Conservation (phyloP, 2,797 vertebrate genomes). For the Xiphophorus birchmanni region DNA sequence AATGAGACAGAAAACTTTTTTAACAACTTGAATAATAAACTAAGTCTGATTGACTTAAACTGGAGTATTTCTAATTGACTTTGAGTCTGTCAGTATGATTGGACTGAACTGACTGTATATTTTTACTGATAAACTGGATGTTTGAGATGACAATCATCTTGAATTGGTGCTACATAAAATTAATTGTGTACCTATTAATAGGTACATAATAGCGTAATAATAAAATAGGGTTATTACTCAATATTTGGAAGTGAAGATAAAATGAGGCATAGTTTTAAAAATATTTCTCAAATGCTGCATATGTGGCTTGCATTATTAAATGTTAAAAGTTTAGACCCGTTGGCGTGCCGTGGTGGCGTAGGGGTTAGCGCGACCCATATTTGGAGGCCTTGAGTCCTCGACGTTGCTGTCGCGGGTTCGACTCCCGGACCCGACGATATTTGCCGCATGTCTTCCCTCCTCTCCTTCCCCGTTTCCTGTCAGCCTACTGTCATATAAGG, state of each 20-base stretch:
- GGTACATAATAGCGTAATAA: background rate
- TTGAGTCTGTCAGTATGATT: background rate
- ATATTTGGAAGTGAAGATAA: background rate
- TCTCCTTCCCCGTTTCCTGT: too few species aligned
- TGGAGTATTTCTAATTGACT: background rate
- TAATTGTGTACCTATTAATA: background rate
- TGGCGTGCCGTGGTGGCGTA: too few species aligned
- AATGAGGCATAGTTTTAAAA: background rate
- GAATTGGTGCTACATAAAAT: background rate
- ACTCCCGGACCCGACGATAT: too few species aligned
- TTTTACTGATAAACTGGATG: background rate
- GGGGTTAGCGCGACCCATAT: too few species aligned
- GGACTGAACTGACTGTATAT: background rate
- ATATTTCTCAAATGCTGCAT: too few species aligned
- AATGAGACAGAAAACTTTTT: background rate
- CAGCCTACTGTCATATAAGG: too few species aligned
- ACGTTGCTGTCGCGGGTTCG: too few species aligned
- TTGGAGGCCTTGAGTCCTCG: too few species aligned
- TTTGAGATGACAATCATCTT: background rate
- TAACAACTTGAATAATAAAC: background rate
- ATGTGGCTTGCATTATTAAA: background rate
- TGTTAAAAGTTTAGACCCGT: background rate
- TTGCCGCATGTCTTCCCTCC: too few species aligned
- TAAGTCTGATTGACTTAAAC: background rate
- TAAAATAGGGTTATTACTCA: background rate